These are phyloP conservation scores for Zaprionus davidi DNA, from an alignment of 1,140 invertebrate species.

Conservation along the genomic window DNA sequence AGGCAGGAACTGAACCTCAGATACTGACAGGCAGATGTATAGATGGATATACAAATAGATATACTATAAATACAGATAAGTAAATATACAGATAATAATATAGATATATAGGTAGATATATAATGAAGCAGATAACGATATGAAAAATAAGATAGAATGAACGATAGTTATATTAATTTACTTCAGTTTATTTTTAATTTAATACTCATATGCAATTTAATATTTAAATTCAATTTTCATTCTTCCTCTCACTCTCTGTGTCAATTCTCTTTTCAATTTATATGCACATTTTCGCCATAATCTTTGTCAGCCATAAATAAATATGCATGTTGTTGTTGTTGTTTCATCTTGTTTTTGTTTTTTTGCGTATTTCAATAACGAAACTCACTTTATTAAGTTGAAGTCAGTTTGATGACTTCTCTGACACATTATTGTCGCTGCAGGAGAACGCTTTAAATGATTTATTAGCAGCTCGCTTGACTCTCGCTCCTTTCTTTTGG, in stretches of 20 bases:
- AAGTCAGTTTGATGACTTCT: constrained; percentile 26
- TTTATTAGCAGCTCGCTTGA: constrained; percentile 33
- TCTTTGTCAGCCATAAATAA: constrained; percentile 8
- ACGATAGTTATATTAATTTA: neutral
- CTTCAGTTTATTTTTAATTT: neutral
- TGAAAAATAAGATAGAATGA: no score
- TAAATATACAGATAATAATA: no score
- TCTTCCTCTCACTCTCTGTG: neutral
- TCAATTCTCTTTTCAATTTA: neutral
- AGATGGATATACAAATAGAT: neutral
- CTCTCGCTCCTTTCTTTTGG: neutral
- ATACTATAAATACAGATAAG: no score
- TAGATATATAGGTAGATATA: no score
- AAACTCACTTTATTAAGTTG: constrained; percentile 18
- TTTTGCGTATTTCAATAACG: constrained; percentile 3
- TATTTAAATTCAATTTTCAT: neutral
- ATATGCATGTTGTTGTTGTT: neutral
- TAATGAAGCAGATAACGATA: no score
- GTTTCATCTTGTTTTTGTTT: neutral
- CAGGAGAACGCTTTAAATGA: constrained; percentile 30
- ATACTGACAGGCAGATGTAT: neutral
- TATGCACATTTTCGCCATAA: neutral
- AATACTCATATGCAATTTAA: neutral
- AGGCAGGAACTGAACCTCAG: no score
- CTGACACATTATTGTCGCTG: constrained; percentile 40